Evolutionary conservation across 2,113 vertebrate genomes (phyloP).

Genomic region (Pleuronectes platessa): DNA sequence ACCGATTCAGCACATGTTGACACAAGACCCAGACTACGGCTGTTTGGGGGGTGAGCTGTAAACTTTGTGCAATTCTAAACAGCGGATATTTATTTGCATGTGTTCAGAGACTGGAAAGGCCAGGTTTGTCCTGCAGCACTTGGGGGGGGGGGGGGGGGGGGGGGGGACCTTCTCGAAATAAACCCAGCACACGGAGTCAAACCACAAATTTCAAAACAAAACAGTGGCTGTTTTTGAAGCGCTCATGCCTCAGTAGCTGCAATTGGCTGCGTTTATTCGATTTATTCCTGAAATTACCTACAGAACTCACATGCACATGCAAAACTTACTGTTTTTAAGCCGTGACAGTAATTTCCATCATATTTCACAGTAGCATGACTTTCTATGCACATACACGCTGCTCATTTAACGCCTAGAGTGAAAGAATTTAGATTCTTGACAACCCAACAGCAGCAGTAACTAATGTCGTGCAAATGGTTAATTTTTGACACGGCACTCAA

Average conservation of each 20-base stretch:
- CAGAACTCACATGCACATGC: too few species aligned
- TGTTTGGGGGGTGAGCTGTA: slow-evolving; percentile 37
- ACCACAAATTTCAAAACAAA: slow-evolving; percentile 63
- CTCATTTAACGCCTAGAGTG: slow-evolving; percentile 3
- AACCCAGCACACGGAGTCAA: slow-evolving; percentile 51
- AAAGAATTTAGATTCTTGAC: slow-evolving; percentile 38
- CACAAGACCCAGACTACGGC: slow-evolving; percentile 51
- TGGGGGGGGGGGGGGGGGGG: slow-evolving; percentile 23
- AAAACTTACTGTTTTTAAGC: too few species aligned
- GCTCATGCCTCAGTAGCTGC: slow-evolving; percentile 43
- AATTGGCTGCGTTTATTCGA: slow-evolving; percentile 48
- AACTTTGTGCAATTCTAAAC: neutral
- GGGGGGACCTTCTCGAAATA: slow-evolving; percentile 41
- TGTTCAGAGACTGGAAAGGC: slow-evolving; percentile 9
- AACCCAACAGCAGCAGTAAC: slow-evolving; percentile 28
- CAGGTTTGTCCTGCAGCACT: slow-evolving; percentile 12
- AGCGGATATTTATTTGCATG: slow-evolving; percentile 26
- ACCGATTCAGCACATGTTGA: slow-evolving; percentile 46
- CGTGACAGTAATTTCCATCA: slow-evolving; percentile 2
- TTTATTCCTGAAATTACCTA: neutral
- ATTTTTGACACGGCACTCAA: slow-evolving; percentile 21
- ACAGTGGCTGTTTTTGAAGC: slow-evolving; percentile 54
- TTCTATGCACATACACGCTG: slow-evolving; percentile 14
- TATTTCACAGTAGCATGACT: slow-evolving; percentile 2
- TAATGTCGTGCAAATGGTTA: slow-evolving; percentile 23